Conservation (phyloP, 2,113 vertebrate genomes). For the Prionailurus bengalensis region DNA sequence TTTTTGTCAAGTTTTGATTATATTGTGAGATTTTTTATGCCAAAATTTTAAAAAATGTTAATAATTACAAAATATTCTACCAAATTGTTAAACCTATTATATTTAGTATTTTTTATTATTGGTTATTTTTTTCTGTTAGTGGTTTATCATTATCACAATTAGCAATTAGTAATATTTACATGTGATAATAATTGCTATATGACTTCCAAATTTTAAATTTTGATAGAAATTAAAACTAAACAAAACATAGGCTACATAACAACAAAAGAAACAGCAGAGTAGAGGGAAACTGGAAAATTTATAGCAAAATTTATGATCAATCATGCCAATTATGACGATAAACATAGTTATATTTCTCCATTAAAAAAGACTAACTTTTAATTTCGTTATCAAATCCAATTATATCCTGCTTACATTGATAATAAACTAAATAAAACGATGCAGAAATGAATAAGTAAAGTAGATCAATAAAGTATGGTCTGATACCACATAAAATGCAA, state of each 20-base stretch:
- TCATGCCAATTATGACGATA: neutral
- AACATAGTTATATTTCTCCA: neutral
- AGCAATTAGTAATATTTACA: neutral
- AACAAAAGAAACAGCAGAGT: conserved; percentile 9
- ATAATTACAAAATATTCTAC: neutral
- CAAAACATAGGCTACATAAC: neutral
- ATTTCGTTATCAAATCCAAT: conserved; percentile 9
- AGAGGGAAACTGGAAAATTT: conserved; percentile 9
- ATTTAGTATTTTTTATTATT: conserved; percentile 9
- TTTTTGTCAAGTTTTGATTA: neutral
- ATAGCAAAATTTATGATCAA: neutral
- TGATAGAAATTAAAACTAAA: conserved; percentile 47
- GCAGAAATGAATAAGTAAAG: neutral
- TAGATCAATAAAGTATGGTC: neutral
- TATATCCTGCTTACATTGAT: neutral
- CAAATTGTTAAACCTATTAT: neutral
- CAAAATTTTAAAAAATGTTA: neutral
- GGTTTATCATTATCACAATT: neutral
- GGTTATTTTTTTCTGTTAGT: conserved; percentile 38
- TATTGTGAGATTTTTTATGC: neutral
- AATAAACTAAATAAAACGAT: conserved; percentile 16
- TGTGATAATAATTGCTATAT: neutral
- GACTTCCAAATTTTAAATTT: conserved; percentile 43
- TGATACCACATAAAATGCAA: neutral
- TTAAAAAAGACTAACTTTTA: neutral